phyloP scores from a whole-genome alignment of 2,797 vertebrate species.

The Rhinichthys osculus region DNA sequence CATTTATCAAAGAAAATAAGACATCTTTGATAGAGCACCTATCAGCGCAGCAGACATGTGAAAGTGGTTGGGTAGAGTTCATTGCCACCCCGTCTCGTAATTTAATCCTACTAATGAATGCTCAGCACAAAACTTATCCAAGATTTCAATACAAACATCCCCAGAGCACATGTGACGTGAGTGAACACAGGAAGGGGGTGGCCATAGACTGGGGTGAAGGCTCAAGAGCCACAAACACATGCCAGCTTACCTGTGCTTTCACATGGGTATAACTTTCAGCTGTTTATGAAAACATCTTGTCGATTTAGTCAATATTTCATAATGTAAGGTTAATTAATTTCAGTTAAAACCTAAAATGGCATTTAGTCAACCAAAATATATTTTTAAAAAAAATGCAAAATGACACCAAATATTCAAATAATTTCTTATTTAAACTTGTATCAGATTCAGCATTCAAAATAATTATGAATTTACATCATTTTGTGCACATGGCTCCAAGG shows the following conservation, averaged over 20 bases:
- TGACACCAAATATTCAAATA: not conserved
- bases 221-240: constrained; percentile 9
- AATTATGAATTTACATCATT: not conserved
- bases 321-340: not conserved
- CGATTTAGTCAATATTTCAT: not conserved
- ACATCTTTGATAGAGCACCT: constrained; percentile 11
- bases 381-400: not conserved
- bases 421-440: too few species aligned
- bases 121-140: constrained; percentile 25
- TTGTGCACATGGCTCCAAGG: not conserved
- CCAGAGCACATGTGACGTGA: not conserved
- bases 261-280: not conserved
- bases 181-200: not conserved
- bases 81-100: constrained; percentile 20
- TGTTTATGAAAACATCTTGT: not conserved
- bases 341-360: not conserved
- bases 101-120: constrained; percentile 31
- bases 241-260: not conserved
- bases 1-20: constrained; percentile 43
- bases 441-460: not conserved
- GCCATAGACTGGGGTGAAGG: not conserved
- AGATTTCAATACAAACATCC: constrained; percentile 29
- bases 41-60: not conserved
- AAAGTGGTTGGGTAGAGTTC: constrained; percentile 17
- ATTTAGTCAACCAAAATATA: not conserved